These are phyloP conservation scores for Cichladusa arquata DNA, from an alignment of 2,113 vertebrate species.

Conservation along the genomic window DNA sequence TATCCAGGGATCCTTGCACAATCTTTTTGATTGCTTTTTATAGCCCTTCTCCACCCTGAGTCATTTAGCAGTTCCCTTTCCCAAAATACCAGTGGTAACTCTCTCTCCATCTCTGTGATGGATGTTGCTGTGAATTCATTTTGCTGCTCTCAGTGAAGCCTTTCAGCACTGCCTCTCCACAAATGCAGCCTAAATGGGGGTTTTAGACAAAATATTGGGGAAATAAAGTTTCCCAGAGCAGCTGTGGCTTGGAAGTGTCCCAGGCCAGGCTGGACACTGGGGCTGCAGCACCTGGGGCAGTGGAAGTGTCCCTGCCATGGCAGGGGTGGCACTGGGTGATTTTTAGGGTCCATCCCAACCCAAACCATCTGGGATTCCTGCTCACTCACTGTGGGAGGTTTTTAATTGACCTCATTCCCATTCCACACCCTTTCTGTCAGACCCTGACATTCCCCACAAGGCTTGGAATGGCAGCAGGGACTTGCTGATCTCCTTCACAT, in stretches of 20 bases:
- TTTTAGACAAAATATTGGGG: not conserved
- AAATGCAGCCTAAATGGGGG: accelerated
- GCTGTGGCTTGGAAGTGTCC: not conserved
- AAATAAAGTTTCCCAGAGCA: not conserved
- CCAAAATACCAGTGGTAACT: not conserved
- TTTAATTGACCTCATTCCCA: not conserved
- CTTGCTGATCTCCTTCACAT: not conserved
- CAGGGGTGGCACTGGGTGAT: not conserved
- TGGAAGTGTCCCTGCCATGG: not conserved
- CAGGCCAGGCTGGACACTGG: not conserved
- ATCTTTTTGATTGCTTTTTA: not conserved
- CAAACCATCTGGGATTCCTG: not conserved
- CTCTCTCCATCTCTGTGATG: not conserved
- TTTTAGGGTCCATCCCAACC: accelerated
- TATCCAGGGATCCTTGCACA: not conserved
- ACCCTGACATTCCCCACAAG: not conserved
- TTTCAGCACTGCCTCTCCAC: not conserved
- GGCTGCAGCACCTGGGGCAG: not conserved
- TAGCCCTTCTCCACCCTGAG: not conserved
- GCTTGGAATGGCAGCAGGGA: not conserved
- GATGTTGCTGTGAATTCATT: not conserved
- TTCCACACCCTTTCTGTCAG: not conserved
- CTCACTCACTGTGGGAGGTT: not conserved
- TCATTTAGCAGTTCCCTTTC: not conserved
- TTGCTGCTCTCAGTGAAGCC: not conserved